Evolutionary conservation across 1,140 invertebrate species (phyloP), one percentile per base, ranked within the genome.

Genomic region (Phymastichus coffea): DNA sequence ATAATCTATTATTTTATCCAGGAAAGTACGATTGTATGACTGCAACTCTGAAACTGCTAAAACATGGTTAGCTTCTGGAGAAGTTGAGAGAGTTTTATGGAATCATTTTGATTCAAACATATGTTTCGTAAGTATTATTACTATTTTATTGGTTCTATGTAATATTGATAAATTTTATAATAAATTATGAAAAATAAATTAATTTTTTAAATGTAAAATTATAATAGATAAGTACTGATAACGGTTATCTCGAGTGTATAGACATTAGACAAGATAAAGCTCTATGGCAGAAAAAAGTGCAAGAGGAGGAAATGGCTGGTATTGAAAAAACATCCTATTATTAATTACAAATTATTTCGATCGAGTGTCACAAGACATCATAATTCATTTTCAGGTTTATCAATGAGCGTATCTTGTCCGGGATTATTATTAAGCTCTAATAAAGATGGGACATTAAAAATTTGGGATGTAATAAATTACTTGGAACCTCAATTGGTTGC

Each of bases 1-100:
- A 49, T 48, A 26, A 40, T 22, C 28, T n/a, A n/a, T 23, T 14
- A 44, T 55, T 55, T 43, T 64, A 37, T 33, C 28, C 28, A 87
- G 87, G 23, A 75, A 70, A 28, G 88, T 88, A 7, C 84, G 86
- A 72, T 80, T 95, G 37, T 89, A 88, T 73, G 93, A 97, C 77
- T 94, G 93, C 73, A 83, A 90, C 63, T 80, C 80, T 58, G 76
- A 87, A 17, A 82, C 85, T 57, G 75, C 71, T 35, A 87, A 88
- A 74, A 80, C 79, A 1, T 97, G 93, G 92, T 55, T 78, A 46
- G 73, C 90, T 9, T 77, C 81, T 25, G 88, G 87, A 17, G 95
- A 98, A 83, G 87, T 96, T 26, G 95, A 98, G 80, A 87, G 86
- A 64, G 85, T 95, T n/a, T 59, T 85, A 0, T 98, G 95, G 95